phyloP scores from a whole-genome alignment of 2,797 vertebrate genomes.

The Sylvilagus floridanus region DNA sequence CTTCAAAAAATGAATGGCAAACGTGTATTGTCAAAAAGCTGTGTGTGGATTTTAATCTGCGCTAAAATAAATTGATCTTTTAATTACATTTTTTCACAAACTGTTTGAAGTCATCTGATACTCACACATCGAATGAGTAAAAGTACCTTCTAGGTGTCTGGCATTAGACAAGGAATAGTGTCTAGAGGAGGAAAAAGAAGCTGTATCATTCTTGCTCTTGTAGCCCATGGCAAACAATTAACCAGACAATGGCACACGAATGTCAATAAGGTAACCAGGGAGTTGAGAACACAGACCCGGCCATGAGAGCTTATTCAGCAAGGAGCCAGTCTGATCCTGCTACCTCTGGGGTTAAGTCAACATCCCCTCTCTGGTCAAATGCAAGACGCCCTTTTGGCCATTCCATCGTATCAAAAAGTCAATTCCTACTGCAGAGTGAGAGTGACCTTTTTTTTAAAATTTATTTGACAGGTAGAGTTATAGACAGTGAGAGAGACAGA shows the following conservation, averaged over 20 bases:
- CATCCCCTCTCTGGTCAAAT: not conserved
- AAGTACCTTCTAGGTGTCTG: not conserved
- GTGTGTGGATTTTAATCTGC: too few species aligned
- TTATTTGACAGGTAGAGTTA: too few species aligned
- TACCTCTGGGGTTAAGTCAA: too few species aligned
- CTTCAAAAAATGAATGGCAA: too few species aligned
- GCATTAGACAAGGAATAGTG: not conserved
- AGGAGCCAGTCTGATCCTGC: not conserved
- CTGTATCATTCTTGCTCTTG: not conserved
- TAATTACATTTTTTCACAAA: too few species aligned
- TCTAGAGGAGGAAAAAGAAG: not conserved
- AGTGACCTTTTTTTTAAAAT: not conserved
- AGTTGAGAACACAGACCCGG: not conserved
- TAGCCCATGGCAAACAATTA: not conserved
- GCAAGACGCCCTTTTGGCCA: not conserved
- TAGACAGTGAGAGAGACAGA: too few species aligned
- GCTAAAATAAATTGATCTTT: too few species aligned
- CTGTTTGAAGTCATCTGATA: too few species aligned
- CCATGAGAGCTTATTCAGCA: too few species aligned
- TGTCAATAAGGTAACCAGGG: not conserved
- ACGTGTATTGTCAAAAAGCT: too few species aligned
- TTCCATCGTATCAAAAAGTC: not conserved
- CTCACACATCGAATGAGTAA: not conserved
- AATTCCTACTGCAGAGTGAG: not conserved
- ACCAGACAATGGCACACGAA: not conserved